Conservation (phyloP, 2,113 vertebrate genomes). For the Neofelis nebulosa region DNA sequence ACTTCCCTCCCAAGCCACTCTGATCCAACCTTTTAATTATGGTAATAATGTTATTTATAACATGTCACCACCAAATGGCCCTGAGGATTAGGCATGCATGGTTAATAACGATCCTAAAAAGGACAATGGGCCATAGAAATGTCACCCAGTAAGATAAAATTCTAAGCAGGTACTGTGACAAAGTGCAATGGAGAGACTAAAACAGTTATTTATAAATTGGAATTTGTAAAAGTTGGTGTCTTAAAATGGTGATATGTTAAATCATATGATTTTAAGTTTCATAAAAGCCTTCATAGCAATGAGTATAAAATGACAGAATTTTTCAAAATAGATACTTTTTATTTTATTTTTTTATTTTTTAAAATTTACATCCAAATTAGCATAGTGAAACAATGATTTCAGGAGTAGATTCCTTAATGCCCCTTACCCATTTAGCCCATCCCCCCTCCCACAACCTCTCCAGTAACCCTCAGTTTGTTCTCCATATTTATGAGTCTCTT, state of each 20-base stretch:
- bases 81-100: neutral
- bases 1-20: neutral
- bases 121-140: neutral
- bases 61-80: slow-evolving; percentile 50
- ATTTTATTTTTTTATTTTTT: no score
- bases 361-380: no score
- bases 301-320: neutral
- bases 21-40: slow-evolving; percentile 61
- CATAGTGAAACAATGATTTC: no score
- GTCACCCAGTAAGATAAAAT: neutral
- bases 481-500: no score
- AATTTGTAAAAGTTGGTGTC: neutral
- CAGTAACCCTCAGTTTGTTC: no score
- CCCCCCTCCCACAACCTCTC: no score
- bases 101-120: neutral
- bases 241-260: neutral
- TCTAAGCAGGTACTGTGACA: neutral
- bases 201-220: neutral
- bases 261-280: neutral
- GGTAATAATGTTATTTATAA: slow-evolving; percentile 54
- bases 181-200: neutral
- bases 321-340: neutral
- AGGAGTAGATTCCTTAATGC: no score
- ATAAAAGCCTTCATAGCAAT: neutral
- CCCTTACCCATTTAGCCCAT: no score